phyloP scores from a whole-genome alignment of 2,113 vertebrate species.

The Fulmarus glacialis region DNA sequence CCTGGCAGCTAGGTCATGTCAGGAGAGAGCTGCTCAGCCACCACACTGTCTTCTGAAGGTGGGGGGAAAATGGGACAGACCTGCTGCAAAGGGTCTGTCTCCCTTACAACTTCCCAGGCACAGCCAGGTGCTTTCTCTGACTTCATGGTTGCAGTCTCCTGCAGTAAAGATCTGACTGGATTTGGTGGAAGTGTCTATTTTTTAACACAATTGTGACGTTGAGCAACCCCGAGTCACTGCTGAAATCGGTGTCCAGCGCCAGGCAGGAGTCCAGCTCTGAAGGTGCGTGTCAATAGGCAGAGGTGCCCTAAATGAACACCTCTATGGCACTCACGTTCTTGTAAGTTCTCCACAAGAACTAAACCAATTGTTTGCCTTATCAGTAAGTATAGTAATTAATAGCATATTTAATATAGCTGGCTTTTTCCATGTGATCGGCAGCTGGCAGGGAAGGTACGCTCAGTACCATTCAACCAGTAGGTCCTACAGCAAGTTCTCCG shows the following conservation, averaged over 20 bases:
- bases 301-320: background rate
- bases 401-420: background rate
- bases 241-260: fast-evolving
- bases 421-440: fast-evolving
- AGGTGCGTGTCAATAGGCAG: background rate
- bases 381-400: background rate
- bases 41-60: background rate
- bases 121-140: background rate
- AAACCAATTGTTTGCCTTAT: background rate
- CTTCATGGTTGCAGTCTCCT: background rate
- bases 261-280: background rate
- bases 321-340: background rate
- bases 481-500: background rate
- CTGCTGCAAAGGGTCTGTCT: background rate
- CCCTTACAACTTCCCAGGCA: background rate
- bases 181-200: background rate
- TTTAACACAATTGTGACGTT: background rate
- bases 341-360: background rate
- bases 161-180: background rate
- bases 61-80: background rate
- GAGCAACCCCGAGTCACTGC: background rate
- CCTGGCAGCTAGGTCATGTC: background rate
- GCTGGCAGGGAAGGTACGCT: background rate
- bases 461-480: fast-evolving
- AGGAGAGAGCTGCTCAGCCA: background rate